Evolutionary conservation across 2,888 invertebrate genomes (phyloP).

Genomic region (Leuctra nigra): DNA sequence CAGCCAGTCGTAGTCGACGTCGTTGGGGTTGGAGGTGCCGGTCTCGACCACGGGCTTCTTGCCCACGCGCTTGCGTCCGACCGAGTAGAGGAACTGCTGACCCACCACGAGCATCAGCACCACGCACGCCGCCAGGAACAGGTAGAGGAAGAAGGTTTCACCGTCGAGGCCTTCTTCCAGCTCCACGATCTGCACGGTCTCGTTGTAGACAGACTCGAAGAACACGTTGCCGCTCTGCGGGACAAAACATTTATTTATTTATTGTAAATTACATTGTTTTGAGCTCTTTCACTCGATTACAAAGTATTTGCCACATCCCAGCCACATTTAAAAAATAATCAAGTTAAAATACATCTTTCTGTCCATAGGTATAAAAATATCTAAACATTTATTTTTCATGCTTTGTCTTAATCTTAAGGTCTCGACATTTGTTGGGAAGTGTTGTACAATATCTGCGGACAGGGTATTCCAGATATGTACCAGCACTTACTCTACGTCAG

Average conservation of each 20-base stretch:
- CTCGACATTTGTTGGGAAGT: too few species aligned
- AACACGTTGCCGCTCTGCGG: conserved; percentile 55
- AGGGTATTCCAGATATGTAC: too few species aligned
- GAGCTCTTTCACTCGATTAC: too few species aligned
- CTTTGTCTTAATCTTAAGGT: too few species aligned
- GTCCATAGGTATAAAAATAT: too few species aligned
- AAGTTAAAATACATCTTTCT: too few species aligned
- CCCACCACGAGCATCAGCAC: conserved; percentile 82
- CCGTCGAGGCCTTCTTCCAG: conserved; percentile 95
- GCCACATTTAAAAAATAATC: too few species aligned
- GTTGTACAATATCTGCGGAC: too few species aligned
- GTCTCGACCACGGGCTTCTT: conserved; percentile 66
- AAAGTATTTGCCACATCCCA: too few species aligned
- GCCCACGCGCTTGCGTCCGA: conserved; percentile 64
- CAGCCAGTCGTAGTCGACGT: conserved; percentile 98
- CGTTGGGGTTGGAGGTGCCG: conserved; percentile 80
- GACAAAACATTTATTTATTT: background rate
- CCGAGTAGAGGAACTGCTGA: conserved; percentile 79
- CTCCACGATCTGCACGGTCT: conserved; percentile 93
- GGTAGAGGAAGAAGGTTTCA: conserved; percentile 97
- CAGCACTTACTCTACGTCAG: too few species aligned
- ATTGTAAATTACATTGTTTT: too few species aligned
- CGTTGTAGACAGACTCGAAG: conserved; percentile 94
- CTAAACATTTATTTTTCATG: too few species aligned
- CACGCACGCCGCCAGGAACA: conserved; percentile 86